Base-by-base conservation (phyloP, 2,888 invertebrate genomes). In the Ochropleura leucogaster region DNA sequence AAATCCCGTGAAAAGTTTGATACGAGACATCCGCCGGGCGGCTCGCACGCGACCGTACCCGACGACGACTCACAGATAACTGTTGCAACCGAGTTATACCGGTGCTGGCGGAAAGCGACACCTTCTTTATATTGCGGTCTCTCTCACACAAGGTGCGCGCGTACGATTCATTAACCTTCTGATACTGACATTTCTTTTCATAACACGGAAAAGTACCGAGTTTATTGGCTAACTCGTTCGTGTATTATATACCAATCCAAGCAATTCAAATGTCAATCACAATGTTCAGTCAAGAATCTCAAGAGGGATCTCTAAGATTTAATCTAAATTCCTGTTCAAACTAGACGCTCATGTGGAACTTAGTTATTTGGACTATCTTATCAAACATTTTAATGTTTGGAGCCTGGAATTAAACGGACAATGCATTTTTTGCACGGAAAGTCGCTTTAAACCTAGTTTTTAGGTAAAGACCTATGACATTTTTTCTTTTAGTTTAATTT, bases 1-100 rank as follows among this genome's bases (percentile, higher is more conserved):
- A 92, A 92, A 91, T 92, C 87, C 93, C 96, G 96, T 93, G 93
- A 96, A 96, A 96, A 96, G 96, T 96, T 96, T 95, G 88, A 86
- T 87, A 87, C 90, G 90, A 87, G 86, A 82, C 80, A 87, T 88
- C 82, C 76, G 75, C 67, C 51, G 57, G 42, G 74, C 74, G 82
- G 76, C 68, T 59, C 53, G 87, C 87, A 87, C 91, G 85, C 95
- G 91, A 90, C 95, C 92, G 86, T 77, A 83, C 77, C 77, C 82
- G 79, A 66, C 88, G 88, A 84, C 86, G 89, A 86, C 90, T 90
- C 81, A 84, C 83, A 89, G 91, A 91, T 90, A 90, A 96, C 96
- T 96, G 92, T 90, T 91, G 92, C 91, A 92, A 91, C 86, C 86
- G 85, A 89, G 89, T 90, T 93, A 92, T 93, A 93, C 90, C 89